Evolutionary conservation across 2,888 invertebrate species (phyloP), one percentile per base, ranked within the genome.

Genomic region (Himalopsyche tibetana): DNA sequence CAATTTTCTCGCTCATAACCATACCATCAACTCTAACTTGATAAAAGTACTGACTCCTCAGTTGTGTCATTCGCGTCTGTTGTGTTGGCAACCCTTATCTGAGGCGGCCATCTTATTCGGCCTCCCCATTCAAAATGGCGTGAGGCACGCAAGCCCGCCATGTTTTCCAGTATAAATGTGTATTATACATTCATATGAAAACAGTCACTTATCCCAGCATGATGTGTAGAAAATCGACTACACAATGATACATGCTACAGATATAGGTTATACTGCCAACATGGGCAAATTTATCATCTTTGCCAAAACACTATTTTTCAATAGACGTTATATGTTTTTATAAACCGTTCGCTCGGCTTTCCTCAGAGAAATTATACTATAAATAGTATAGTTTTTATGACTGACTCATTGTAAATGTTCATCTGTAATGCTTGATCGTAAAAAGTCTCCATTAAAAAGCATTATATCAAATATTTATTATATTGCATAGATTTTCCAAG

Each of bases 71-170:
- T 36, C 5, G 74, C 74, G 74, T 74, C 19, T 74, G 74, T 74
- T 74, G 74, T 74, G 74, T 74, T 74, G 74, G 74, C 74, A 74
- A 74, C 74, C 74, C 74, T 74, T 74, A 74, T 74, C 74, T 74
- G 15, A 36, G 17, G 74, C 74, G 74, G 74, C 74, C 74, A 74
- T 74, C 74, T 74, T 74, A 36, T 74, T 74, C 74, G 74, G 74
- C 74, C 74, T 74, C 74, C 74, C 36, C 38, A 74, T 74, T 74
- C 28, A 28, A 74, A 74, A 74, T 74, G 74, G 74, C 74, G 74
- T 74, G 74, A 74, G 74, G 38, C 74, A 74, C 74, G 74, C 74
- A 74, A 74, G 12, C 28, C 74, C 74, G 36, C 74, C 74, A 74
- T 36, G 5, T 36, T 74, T 36, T 38, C 36, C 36, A 36, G 36